Base-by-base conservation (phyloP, 2,797 vertebrate species). In the Muscicapa striata region DNA sequence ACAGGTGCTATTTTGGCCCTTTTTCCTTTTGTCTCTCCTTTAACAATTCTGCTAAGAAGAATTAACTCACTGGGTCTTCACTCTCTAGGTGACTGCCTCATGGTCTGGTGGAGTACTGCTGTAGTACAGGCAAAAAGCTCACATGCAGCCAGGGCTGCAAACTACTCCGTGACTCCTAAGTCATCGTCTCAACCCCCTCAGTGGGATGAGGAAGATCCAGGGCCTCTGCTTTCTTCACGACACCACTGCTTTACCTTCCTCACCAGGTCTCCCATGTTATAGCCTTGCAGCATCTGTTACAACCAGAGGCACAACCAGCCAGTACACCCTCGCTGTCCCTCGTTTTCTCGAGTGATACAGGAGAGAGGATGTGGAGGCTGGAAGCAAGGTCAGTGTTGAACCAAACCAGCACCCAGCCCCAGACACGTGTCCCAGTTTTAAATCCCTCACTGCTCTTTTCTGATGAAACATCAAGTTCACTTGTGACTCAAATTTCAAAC, bases 181-280 rank as follows among this genome's bases (percentile, higher is more conserved):
- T 23, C 62, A 51, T 36, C 19, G 14, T 78, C 46, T 74, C 66
- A 36, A 32, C 34, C 3, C 21, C 6, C 13, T 79, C 32, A 32
- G 17, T 27, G 10, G 16, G 26, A 51, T 0, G 1, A 43, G 20
- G 12, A 46, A 74, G 34, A 72, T 23, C 32, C 41, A 38, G 15
- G 27, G 45, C 5, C 20, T 80, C 36, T 6, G 15, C 41, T 78
- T 84, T 34, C 66, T 81, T 88, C 36, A 19, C 4, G 7, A 49
- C 22, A 10, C 23, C 34, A 17, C 6, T 1, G 1, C 17, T 86
- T 90, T 78, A 17, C 69, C 23, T 64, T 75, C 19, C 48, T 20
- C 59, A 30, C 9, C 18, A 8, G 0, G 0, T 19, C 22, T 75
- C 48, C 40, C 15, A 3, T 46, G 49, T 72, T 34, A 41, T 0